Base-by-base conservation (phyloP, 2,113 vertebrate species). In the Myiagra hebetior region DNA sequence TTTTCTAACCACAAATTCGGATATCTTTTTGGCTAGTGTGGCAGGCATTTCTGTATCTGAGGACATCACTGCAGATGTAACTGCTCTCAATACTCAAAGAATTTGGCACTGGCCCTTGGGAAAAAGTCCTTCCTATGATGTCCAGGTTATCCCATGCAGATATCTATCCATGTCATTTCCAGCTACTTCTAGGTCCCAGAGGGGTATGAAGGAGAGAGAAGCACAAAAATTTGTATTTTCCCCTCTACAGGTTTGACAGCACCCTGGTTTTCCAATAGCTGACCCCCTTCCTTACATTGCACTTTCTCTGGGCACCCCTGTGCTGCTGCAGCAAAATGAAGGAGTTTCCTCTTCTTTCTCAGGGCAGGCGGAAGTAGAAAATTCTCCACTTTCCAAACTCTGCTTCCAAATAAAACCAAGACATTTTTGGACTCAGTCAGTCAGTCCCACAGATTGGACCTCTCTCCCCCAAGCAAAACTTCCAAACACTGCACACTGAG, bases 211-310 rank as follows among this genome's bases (percentile, higher is more conserved):
- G 64, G 27, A 64, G 37, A 50, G 6, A 9, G 46, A 90, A 64
- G 59, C 46, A 78, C 3, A 84, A 39, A 89, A 42, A 89, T 50
- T n/a, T 50, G 6, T 39, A 19, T 49, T 47, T 74, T 63, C 30
- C 30, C n/a, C 26, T 19, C 15, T 44, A 59, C 3, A 23, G 30
- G 17, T 67, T 42, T 31, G 41, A 50, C 27, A 86, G 52, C 22
- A 52, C 15, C 7, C 63, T 80, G 19, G 8, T 84, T 13, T 90
- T 70, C 50, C 52, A 79, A 23, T 2, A n/a, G 46, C 47, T 70
- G 27, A 44, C 15, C 24, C 7, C 0, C 18, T 69, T 76, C 72
- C 64, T 70, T 41, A 65, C 4, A 6, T 0, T 10, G 18, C 3
- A 4, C 39, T 87, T 69, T 76, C 57, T 46, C 70, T 59, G n/a